phyloP scores from a whole-genome alignment of 2,888 invertebrate genomes.

The Didymodactylos carnosus region DNA sequence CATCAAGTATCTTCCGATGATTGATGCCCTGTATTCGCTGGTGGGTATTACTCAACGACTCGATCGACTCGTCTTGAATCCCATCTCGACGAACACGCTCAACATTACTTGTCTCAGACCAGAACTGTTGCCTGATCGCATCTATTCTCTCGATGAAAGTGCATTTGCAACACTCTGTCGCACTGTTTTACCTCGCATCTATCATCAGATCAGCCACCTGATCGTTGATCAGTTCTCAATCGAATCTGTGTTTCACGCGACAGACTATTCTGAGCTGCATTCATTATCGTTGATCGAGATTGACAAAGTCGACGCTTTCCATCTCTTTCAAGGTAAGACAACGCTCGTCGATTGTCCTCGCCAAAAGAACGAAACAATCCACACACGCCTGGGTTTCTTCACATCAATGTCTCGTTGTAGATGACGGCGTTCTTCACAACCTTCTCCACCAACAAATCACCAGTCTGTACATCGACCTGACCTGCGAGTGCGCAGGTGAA shows the following conservation, averaged over 20 bases:
- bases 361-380: no score
- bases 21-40: not conserved
- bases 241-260: not conserved
- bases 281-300: not conserved
- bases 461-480: not conserved
- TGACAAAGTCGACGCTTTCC: not conserved
- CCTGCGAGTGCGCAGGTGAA: not conserved
- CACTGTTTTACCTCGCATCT: not conserved
- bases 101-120: not conserved
- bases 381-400: no score
- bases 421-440: not conserved
- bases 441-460: not conserved
- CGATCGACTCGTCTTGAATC: not conserved
- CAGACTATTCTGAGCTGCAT: not conserved
- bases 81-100: not conserved
- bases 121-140: not conserved
- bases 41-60: not conserved
- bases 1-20: not conserved
- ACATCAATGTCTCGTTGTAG: not conserved
- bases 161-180: not conserved
- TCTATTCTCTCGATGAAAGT: not conserved
- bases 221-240: not conserved
- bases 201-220: not conserved
- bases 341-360: no score
- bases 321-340: not conserved